phyloP scores from a whole-genome alignment of 2,888 invertebrate species.

The Arctia plantaginis region DNA sequence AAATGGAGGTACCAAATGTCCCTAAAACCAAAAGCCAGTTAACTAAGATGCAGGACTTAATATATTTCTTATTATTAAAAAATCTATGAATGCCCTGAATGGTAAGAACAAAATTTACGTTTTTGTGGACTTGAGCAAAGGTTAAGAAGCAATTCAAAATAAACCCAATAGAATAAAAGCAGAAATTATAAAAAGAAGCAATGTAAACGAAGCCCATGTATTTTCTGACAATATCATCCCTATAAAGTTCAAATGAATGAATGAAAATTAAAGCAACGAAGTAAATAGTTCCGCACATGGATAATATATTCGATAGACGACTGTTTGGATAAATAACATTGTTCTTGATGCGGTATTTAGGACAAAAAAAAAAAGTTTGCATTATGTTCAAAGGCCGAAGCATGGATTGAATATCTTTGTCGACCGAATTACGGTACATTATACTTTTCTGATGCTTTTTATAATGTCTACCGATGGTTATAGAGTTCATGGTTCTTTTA shows the following conservation, averaged over 20 bases:
- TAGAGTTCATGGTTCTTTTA: no score
- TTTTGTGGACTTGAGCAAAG: conserved; percentile 1
- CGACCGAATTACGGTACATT: background rate
- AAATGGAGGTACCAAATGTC: background rate
- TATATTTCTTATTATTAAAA: background rate
- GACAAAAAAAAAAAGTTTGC: background rate
- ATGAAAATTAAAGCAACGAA: no score
- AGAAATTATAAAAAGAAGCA: no score
- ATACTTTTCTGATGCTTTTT: no score
- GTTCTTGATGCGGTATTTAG: background rate
- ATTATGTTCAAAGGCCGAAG: background rate
- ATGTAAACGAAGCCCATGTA: background rate
- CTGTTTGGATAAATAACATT: no score
- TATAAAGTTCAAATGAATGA: background rate
- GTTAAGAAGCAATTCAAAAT: no score
- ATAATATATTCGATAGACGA: no score
- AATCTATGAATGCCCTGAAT: no score
- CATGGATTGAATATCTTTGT: no score
- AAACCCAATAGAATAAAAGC: no score
- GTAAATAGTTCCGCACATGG: background rate
- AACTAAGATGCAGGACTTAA: background rate
- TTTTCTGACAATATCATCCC: background rate
- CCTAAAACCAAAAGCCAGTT: conserved; percentile 9
- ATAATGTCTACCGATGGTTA: no score
- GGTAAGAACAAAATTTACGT: conserved; percentile 20